These are phyloP conservation scores for Dicyrtoma fusca DNA, from an alignment of 2,888 invertebrate species.

Conservation along the genomic window DNA sequence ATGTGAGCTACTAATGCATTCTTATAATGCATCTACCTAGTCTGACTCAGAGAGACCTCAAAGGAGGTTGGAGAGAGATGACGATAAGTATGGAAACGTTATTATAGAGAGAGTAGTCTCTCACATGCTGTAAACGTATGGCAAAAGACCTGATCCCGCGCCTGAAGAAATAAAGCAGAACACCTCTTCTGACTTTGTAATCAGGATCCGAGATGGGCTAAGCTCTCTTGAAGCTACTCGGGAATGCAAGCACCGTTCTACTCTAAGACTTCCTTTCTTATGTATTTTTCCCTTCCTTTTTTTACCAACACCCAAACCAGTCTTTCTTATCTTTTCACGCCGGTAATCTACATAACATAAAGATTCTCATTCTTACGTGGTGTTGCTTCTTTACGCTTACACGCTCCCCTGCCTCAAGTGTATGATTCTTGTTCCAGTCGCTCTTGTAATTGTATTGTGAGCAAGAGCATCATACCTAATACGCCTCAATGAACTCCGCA, in stretches of 20 bases:
- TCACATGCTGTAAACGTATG: conserved; percentile 5
- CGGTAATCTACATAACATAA: too few relatives aligned
- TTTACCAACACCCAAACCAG: neutral
- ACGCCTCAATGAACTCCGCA: too few relatives aligned
- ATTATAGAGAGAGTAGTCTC: too few relatives aligned
- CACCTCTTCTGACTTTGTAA: conserved; percentile 48
- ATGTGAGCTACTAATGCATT: too few relatives aligned
- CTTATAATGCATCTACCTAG: too few relatives aligned
- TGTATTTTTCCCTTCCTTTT: conserved; percentile 2
- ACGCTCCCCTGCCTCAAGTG: conserved; percentile 3
- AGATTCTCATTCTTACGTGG: too few relatives aligned
- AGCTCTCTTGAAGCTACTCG: conserved; percentile 34
- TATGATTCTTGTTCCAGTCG: neutral
- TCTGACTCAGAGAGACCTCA: too few relatives aligned
- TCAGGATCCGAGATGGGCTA: conserved; percentile 41
- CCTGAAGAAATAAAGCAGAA: conserved; percentile 44
- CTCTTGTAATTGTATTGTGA: too few relatives aligned
- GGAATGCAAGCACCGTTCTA: conserved; percentile 37
- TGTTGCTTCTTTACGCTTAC: neutral
- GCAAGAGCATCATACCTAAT: too few relatives aligned
- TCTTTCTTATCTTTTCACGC: neutral
- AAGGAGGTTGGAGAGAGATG: too few relatives aligned
- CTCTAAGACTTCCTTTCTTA: neutral
- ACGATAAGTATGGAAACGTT: too few relatives aligned
- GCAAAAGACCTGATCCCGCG: conserved; percentile 12